Evolutionary conservation across 2,797 vertebrate species (phyloP).

Genomic region (Eutrigla gurnardus): DNA sequence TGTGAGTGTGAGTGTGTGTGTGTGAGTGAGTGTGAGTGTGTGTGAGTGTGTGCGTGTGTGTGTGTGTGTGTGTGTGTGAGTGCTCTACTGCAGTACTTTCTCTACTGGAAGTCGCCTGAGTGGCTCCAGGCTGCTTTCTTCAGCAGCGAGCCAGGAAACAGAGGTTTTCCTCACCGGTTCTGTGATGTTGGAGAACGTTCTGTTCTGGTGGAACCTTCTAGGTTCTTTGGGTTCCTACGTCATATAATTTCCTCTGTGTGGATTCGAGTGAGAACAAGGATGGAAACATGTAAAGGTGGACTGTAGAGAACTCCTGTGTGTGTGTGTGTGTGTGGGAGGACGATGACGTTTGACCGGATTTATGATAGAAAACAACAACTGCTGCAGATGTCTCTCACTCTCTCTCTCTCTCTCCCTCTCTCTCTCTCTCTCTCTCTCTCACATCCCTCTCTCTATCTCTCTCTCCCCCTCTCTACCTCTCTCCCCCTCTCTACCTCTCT

Average conservation of each 20-base stretch:
- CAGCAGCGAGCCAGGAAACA: conserved; percentile 26
- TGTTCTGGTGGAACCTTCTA: background rate
- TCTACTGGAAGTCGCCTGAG: conserved; percentile 22
- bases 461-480: conserved; percentile 14
- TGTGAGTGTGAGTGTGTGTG: background rate
- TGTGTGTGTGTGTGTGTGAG: conserved; percentile 4
- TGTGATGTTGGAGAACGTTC: background rate
- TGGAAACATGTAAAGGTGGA: conserved; percentile 3
- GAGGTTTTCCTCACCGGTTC: conserved; percentile 28
- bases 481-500: background rate
- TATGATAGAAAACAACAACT: conserved; percentile 46
- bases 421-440: conserved; percentile 11
- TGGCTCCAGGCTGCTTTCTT: conserved; percentile 40
- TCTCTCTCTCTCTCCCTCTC: background rate
- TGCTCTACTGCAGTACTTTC: conserved; percentile 53
- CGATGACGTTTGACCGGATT: conserved; percentile 39
- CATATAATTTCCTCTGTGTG: background rate
- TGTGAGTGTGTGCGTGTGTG: too few relatives aligned
- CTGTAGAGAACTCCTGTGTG: background rate
- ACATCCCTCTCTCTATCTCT: conserved; percentile 13
- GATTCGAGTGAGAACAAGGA: background rate
- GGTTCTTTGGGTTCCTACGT: background rate
- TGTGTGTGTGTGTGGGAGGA: conserved; percentile 1
- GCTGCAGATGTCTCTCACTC: conserved; percentile 46
- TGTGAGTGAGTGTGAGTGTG: too few relatives aligned